phyloP scores from a whole-genome alignment of 2,113 vertebrate species.

The Sterna hirundo region DNA sequence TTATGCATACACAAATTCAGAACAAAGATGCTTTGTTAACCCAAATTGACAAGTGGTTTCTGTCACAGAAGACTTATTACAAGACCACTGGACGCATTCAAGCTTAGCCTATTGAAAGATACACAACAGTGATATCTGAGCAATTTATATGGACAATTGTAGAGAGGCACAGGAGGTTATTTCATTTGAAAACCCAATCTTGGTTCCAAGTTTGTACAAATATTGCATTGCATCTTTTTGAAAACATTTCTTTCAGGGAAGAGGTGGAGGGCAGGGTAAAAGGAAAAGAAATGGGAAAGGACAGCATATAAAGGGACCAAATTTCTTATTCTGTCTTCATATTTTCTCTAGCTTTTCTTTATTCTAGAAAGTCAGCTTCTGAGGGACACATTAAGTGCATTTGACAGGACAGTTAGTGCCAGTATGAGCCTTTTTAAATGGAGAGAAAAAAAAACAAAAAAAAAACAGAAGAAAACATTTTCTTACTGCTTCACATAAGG shows the following conservation, averaged over 20 bases:
- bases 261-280: background rate
- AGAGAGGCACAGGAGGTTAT: background rate
- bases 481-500: background rate
- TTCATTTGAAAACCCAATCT: background rate
- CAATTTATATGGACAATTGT: background rate
- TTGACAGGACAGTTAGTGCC: background rate
- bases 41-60: background rate
- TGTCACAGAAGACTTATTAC: background rate
- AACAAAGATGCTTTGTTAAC: background rate
- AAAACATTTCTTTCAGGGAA: background rate
- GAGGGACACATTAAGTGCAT: background rate
- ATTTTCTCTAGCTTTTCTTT: background rate
- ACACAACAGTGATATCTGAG: background rate
- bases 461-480: background rate
- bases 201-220: background rate
- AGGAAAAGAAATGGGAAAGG: background rate
- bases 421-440: background rate
- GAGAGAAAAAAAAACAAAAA: too few species aligned
- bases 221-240: background rate
- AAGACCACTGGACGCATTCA: background rate
- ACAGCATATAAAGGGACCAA: background rate
- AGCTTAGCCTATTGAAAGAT: background rate
- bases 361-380: background rate
- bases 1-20: background rate
- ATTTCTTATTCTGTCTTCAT: background rate